phyloP scores from a whole-genome alignment of 2,888 invertebrate species.

The Eugnorisma glareosa region DNA sequence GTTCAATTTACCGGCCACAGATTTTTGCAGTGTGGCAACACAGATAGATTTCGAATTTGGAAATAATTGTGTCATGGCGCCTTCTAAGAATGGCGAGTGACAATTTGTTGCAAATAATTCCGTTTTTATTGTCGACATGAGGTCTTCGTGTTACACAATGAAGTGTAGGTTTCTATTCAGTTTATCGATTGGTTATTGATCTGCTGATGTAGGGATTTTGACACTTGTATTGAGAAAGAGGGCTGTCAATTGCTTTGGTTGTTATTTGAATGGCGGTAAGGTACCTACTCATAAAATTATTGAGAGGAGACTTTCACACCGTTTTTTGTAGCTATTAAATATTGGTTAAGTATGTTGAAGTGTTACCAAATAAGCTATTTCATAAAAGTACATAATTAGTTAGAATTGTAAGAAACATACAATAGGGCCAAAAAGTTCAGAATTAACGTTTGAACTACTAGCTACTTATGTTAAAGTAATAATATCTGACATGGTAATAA shows the following conservation, averaged over 20 bases:
- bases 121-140: slow-evolving; percentile 67
- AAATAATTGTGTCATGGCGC: slow-evolving; percentile 81
- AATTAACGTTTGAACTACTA: background rate
- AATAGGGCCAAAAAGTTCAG: background rate
- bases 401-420: background rate
- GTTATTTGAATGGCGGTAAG: slow-evolving; percentile 39
- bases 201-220: slow-evolving; percentile 48
- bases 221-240: slow-evolving; percentile 46
- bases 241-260: slow-evolving; percentile 50
- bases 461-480: background rate
- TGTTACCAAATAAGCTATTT: slow-evolving; percentile 5
- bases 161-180: slow-evolving; percentile 59
- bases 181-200: slow-evolving; percentile 64
- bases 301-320: slow-evolving; percentile 19
- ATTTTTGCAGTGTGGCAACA: slow-evolving; percentile 19
- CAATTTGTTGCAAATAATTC: slow-evolving; percentile 86
- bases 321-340: slow-evolving; percentile 26
- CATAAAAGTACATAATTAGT: background rate
- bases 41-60: slow-evolving; percentile 75
- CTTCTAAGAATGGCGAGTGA: slow-evolving; percentile 81
- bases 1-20: slow-evolving; percentile 15
- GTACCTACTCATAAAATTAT: slow-evolving; percentile 24
- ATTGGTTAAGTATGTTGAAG: background rate
- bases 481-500: too few species aligned
- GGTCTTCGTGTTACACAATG: slow-evolving; percentile 57